Conservation (phyloP, 2,113 vertebrate species). For the Micronycteris hirsuta region DNA sequence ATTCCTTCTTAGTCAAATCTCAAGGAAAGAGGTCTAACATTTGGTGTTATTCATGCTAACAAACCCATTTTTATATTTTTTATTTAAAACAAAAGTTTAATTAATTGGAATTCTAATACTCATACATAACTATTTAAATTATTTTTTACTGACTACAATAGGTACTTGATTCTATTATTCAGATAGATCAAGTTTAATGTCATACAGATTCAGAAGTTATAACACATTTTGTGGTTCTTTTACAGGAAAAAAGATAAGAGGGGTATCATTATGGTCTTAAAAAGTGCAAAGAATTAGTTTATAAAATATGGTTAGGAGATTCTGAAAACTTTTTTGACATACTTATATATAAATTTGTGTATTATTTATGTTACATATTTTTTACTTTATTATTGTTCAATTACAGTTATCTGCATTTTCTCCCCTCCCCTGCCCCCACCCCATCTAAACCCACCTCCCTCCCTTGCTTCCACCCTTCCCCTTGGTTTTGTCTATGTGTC, state of each 20-base stretch:
- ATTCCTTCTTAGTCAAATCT: background rate
- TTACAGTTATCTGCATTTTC: no score
- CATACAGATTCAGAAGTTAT: background rate
- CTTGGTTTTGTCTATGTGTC: no score
- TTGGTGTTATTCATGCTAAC: background rate
- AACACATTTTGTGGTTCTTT: background rate
- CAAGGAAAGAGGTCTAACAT: background rate
- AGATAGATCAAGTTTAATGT: background rate
- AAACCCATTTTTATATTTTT: background rate
- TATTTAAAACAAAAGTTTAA: background rate
- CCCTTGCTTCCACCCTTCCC: no score
- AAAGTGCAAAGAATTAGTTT: background rate
- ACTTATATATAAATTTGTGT: background rate
- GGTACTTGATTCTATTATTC: background rate
- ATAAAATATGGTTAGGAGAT: background rate
- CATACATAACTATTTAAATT: background rate
- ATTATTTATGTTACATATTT: background rate
- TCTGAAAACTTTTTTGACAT: background rate
- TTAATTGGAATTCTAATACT: background rate
- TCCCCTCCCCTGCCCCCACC: no score
- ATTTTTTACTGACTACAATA: background rate
- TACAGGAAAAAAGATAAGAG: background rate
- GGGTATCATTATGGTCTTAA: background rate
- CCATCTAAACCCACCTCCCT: no score
- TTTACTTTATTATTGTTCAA: no score